Conservation (phyloP, 2,113 vertebrate genomes). For the Xenopus borealis region DNA sequence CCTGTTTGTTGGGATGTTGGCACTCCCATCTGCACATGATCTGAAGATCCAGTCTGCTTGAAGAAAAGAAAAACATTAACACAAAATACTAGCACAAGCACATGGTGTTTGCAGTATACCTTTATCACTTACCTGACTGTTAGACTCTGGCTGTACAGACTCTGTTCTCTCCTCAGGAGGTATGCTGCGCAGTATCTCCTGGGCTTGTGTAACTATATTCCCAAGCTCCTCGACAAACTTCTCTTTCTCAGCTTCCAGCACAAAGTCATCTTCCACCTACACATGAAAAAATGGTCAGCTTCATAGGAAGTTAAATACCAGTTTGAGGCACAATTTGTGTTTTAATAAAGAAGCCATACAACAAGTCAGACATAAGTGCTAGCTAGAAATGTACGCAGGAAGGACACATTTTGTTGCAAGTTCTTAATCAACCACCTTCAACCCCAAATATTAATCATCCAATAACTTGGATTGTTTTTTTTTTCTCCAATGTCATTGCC, state of each 20-base stretch:
- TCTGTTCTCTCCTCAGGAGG: constrained; percentile 51
- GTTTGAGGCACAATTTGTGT: too few species aligned
- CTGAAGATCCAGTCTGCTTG: constrained; percentile 74
- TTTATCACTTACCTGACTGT: constrained; percentile 54
- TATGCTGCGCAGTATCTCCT: constrained; percentile 70
- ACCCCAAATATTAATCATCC: too few species aligned
- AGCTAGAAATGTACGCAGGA: too few species aligned
- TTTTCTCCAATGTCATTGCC: too few species aligned
- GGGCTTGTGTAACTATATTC: constrained; percentile 75
- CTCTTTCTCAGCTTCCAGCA: constrained; percentile 80
- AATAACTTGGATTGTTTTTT: too few species aligned
- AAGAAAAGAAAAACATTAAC: constrained; percentile 53
- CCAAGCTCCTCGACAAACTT: constrained; percentile 83
- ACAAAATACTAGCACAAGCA: constrained; percentile 28
- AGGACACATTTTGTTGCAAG: too few species aligned
- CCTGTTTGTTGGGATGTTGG: constrained; percentile 69
- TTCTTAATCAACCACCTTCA: too few species aligned
- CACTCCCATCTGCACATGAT: constrained; percentile 74
- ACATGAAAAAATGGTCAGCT: not conserved
- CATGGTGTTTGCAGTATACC: not conserved
- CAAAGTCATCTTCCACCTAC: constrained; percentile 88
- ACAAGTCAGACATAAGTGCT: too few species aligned
- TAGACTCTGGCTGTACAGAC: constrained; percentile 43
- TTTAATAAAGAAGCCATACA: too few species aligned
- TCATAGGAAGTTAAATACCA: too few species aligned